Base-by-base conservation (phyloP, 2,888 invertebrate species). In the Ypsolopha sequella region DNA sequence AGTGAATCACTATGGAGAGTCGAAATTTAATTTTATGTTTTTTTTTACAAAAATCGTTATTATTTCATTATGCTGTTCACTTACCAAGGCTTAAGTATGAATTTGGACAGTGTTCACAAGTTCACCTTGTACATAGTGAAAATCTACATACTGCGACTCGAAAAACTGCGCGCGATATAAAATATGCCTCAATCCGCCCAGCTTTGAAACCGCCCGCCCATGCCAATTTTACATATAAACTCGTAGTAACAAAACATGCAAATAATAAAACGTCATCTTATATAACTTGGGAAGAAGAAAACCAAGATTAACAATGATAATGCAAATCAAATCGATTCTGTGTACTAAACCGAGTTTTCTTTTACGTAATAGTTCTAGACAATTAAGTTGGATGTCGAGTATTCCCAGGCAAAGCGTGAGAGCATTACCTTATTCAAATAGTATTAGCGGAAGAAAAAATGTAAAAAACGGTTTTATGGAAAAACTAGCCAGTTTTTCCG, bases 401-500 rank as follows among this genome's bases (percentile, higher is more conserved):
- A 53, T 56, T 56, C 51, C 53, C 55, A 54, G 45, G 13, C 39
- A 39, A 45, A 54, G 51, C 82, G 81, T 84, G 81, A 73, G 80
- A 80, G 68, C 67, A 70, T 59, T 68, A 65, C 66, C 68, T 62
- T 77, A 77, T 80, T 80, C 75, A 79, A 79, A 80, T 78, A 60
- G 63, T 55, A 58, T 69, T 54, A 64, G 59, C 51, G 44, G 47
- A 47, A 41, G 52, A 51, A 64, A 68, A 68, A 24, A 24, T 24
- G 24, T 24, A 24, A 67, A 64, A 61, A 62, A 64, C 58, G 53
- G 57, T 64, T 70, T 71, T 70, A 73, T 70, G 68, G 75, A 77
- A 74, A 73, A 73, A 68, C 75, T 73, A 78, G 78, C 81, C 80
- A 69, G 85, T 84, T 85, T 81, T 82, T 81, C 82, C 81, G 76